Conservation (phyloP, 2,888 invertebrate species). For the Apotomis betuletana region DNA sequence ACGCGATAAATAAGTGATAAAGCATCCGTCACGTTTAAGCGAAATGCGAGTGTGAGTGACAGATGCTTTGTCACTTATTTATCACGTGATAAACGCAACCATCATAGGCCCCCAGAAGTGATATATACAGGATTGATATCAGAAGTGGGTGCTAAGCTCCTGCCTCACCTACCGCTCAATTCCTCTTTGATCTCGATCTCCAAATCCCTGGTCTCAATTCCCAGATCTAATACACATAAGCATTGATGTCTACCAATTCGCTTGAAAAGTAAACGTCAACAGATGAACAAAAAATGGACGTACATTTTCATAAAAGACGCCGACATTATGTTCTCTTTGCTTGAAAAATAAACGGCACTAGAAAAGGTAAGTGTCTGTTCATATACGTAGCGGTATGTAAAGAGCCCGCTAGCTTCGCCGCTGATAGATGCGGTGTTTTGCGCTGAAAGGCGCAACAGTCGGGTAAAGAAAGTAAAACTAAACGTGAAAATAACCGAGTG, state of each 20-base stretch:
- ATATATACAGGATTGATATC: no score
- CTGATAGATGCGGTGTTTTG: constrained; percentile 32
- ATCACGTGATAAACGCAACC: no score
- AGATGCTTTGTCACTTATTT: no score
- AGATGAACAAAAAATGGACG: constrained; percentile 1
- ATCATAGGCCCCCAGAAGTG: no score
- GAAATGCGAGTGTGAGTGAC: no score
- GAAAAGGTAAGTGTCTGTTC: constrained; percentile 1
- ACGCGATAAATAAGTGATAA: no score
- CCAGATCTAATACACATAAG: background rate
- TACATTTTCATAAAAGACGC: background rate
- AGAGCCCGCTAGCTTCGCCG: constrained; percentile 24
- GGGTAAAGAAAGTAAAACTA: constrained; percentile 48
- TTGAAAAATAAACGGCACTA: constrained; percentile 10
- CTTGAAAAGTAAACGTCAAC: background rate
- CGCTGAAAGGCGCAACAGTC: constrained; percentile 36
- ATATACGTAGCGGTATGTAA: constrained; percentile 15
- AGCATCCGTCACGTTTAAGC: no score
- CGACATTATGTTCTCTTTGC: constrained; percentile 21
- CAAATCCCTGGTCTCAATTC: background rate
- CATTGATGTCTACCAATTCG: background rate
- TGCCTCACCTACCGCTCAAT: background rate
- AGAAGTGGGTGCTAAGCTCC: background rate
- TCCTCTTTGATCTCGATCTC: background rate
- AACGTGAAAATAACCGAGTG: constrained; percentile 58